Base-by-base conservation (phyloP, 2,888 invertebrate species). In the Mongoloraphidia duomilia region DNA sequence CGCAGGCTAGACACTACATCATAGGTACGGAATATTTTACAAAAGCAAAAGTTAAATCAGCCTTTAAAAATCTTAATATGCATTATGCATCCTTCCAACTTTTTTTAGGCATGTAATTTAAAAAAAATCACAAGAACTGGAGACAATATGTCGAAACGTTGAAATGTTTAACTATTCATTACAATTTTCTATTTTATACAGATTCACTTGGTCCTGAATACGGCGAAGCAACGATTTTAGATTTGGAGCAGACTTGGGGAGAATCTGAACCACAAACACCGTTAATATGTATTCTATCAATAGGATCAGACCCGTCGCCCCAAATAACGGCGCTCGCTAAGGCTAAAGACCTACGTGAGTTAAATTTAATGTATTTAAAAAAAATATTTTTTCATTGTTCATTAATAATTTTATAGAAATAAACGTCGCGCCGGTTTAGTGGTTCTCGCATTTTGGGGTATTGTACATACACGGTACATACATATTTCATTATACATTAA, bases 271-370 rank as follows among this genome's bases (percentile, higher is more conserved):
- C 86, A 1, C 74, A 85, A 34, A 83, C 88, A 0, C 96, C 96
- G 0, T 76, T 96, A 17, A 84, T 94, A 56, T 95, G 95, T 60
- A 84, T 96, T 57, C 70, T 96, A 13, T 93, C 94, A 0, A 93
- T 91, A 59, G 95, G 96, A 1, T 94, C 94, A 0, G 96, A 96
- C 72, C 96, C 96, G 2, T 93, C 94, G n/a, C 84, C 89, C 9
- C 92, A 94, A 71, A 92, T 96, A 54, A 84, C 85, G 39, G 71
- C 77, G 9, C 68, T 95, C 44, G 91, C 95, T 2, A 95, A 94
- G 69, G 72, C 80, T 47, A 87, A 88, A 68, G 82, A 84, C 59
- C 84, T 88, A 50, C 75, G 92, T 92, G 71, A 74, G 79, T 66
- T 26, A 26, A 26, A 1, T 26, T 26, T 26, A 26, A 26, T 26